Base-by-base conservation (phyloP, 2,888 invertebrate genomes). In the Lasioglossum zephyrum region DNA sequence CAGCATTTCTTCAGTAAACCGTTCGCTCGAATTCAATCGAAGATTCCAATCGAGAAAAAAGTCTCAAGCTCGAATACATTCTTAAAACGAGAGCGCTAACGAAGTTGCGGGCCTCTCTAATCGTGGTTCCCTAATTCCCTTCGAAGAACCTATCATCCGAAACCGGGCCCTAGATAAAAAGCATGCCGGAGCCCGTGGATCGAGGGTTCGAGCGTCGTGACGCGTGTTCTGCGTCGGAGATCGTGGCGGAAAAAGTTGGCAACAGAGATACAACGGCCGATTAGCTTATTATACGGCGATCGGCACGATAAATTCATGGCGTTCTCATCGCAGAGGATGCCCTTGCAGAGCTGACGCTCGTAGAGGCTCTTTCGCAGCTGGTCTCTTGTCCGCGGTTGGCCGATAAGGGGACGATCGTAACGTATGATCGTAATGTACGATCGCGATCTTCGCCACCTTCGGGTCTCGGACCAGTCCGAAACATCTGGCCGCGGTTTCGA, bases 401-500 rank as follows among this genome's bases (percentile, higher is more conserved):
- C 78, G 86, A 82, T 86, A 82, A 87, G 73, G 74, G 72, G 82
- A 57, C 63, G 36, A 66, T 76, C 86, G 91, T 89, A 89, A 89
- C 90, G 91, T 89, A 90, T 88, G 91, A 90, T 89, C 90, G 90
- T 44, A 89, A 89, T 91, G 91, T 89, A 89, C 89, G 91, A 90
- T 89, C 90, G 90, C 86, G 90, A 91, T 90, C 87, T 90, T 72
- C 88, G 81, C 77, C 90, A 88, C 88, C 78, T 79, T 85, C 90
- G 72, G 53, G 73, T 16, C 66, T 31, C 66, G 66, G 36, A 18
- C 66, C 31, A 31, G 36, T 18, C 36, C 66, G 66, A 22, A 91
- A 94, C 94, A 94, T 94, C 94, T 94, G 94, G 94, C 91, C 93
- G 94, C 90, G 94, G 94, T 94, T 94, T 94, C 91, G 90, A 89